A percentile compares a stretch with the other conserved stretches of the same genome.
These are phyloP conservation scores for Amphipoea lucens DNA, from an alignment of 2,888 invertebrate genomes.

Conservation along the genomic window DNA sequence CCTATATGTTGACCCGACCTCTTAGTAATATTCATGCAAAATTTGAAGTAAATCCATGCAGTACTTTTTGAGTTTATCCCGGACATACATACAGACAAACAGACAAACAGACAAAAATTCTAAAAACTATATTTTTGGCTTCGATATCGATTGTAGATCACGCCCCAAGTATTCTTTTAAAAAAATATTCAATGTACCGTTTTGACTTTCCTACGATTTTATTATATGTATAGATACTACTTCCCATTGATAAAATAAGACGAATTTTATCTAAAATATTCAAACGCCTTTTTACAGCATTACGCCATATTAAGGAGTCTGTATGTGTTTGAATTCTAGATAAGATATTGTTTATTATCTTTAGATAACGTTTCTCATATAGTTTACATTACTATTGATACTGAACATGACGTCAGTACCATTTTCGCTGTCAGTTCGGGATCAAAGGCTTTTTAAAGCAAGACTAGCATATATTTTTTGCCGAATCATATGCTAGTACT, in stretches of 20 bases:
- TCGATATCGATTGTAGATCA: no score
- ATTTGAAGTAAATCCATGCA: no score
- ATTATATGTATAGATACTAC: no score
- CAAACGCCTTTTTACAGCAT: not conserved
- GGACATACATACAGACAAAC: no score
- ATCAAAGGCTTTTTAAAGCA: not conserved
- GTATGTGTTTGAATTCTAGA: conserved; percentile 19
- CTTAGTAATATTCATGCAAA: no score
- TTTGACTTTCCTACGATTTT: no score
- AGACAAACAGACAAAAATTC: no score
- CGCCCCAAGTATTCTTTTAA: no score
- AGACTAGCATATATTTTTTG: not conserved
- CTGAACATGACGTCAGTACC: conserved; percentile 5
- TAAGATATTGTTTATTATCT: conserved; percentile 48
- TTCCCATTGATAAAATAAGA: conserved; percentile 10
- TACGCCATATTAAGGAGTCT: not conserved
- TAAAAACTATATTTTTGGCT: no score
- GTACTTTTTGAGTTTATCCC: no score
- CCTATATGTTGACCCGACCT: no score
- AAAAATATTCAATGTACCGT: no score
- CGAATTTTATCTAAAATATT: not conserved
- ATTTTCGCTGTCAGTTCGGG: not conserved
- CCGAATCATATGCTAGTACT: not conserved
- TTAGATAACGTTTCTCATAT: conserved; percentile 18
- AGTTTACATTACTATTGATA: conserved; percentile 6